A percentile compares a stretch with the other conserved stretches of the same genome.
These are phyloP conservation scores for Platichthys stellatus DNA, from an alignment of 2,113 vertebrate genomes.

Conservation along the genomic window DNA sequence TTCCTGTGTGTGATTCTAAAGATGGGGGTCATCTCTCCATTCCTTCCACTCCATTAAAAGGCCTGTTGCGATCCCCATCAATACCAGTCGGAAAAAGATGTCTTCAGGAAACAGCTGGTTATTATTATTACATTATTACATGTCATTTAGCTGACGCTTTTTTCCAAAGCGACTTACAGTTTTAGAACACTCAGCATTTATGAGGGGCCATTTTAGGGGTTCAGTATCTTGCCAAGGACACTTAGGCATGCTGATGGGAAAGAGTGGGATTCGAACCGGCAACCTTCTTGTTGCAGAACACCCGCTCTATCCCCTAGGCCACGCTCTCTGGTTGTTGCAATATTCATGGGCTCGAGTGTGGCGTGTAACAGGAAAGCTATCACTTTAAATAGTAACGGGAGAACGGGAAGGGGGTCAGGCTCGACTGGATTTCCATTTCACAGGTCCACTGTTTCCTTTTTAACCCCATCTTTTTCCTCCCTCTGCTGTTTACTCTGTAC, in stretches of 20 bases:
- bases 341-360: conserved; percentile 60
- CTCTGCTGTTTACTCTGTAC: conserved; percentile 44
- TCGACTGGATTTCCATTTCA: conserved; percentile 62
- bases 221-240: too few species aligned
- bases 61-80: conserved; percentile 21
- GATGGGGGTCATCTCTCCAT: conserved; percentile 14
- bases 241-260: too few species aligned
- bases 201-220: too few species aligned
- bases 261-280: too few species aligned
- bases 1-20: neutral
- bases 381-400: conserved; percentile 65
- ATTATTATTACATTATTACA: too few species aligned
- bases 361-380: conserved; percentile 45
- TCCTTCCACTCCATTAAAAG: conserved; percentile 41
- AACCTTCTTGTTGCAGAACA: too few species aligned
- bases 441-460: conserved; percentile 23
- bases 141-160: too few species aligned
- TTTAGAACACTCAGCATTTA: too few species aligned
- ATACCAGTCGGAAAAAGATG: conserved; percentile 42
- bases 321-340: conserved; percentile 67
- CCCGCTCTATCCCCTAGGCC: too few species aligned
- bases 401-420: conserved; percentile 41
- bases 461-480: neutral
- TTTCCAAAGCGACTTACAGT: too few species aligned
- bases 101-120: too few species aligned